Percentiles rank a stretch among this genome's conserved stretches.
Conservation (phyloP, 2,888 invertebrate genomes). For the Apotomis betuletana region DNA sequence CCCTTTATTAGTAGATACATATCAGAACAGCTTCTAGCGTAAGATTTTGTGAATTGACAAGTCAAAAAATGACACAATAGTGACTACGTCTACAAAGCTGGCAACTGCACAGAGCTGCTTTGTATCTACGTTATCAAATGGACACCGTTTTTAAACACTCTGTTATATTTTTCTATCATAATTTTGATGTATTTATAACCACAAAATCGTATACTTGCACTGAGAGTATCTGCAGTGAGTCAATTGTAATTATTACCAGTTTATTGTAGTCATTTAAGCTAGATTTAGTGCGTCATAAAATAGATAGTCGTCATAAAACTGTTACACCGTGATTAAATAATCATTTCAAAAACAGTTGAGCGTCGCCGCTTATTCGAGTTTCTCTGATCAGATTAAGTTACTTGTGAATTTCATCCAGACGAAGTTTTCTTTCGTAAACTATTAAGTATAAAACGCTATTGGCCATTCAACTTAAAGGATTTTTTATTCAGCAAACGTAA, state of each 20-base stretch:
- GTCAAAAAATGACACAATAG: background rate
- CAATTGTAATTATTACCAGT: constrained; percentile 35
- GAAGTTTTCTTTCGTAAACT: constrained; percentile 38
- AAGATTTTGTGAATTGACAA: background rate
- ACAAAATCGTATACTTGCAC: background rate
- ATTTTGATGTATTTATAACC: background rate
- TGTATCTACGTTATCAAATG: too few relatives aligned
- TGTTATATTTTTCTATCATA: too few relatives aligned
- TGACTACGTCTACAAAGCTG: too few relatives aligned
- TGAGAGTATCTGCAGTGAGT: constrained; percentile 5
- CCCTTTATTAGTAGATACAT: constrained; percentile 65
- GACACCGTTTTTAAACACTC: too few relatives aligned
- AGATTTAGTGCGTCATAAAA: constrained; percentile 57
- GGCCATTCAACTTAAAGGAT: background rate
- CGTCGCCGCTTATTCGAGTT: constrained; percentile 55
- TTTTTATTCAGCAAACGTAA: background rate
- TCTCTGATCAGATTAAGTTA: constrained; percentile 35
- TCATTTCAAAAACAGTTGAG: constrained; percentile 75
- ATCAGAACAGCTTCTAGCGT: background rate
- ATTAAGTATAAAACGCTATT: constrained; percentile 31
- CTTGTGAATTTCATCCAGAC: constrained; percentile 31
- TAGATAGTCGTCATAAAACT: constrained; percentile 58
- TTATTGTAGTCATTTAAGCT: constrained; percentile 47
- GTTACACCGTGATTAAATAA: constrained; percentile 77
- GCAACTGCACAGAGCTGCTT: too few relatives aligned